Evolutionary conservation across 2,797 vertebrate species (phyloP).

Genomic region (Notoglanidium macrostoma): DNA sequence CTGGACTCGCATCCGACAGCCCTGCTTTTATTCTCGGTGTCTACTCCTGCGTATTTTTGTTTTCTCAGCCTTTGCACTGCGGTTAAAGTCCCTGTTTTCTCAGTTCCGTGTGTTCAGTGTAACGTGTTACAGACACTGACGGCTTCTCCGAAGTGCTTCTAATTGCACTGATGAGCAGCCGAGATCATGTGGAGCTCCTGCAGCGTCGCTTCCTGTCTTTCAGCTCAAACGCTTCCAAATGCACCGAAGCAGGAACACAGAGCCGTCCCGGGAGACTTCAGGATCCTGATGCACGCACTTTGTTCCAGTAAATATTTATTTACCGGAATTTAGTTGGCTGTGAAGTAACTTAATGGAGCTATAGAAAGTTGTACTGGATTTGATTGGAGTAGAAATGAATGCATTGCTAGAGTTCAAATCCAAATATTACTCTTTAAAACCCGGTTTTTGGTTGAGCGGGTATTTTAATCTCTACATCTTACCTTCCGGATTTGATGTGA

Average conservation of each 20-base stretch:
- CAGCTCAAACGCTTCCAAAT: neutral
- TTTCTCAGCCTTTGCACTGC: too few species aligned
- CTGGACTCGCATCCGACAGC: too few species aligned
- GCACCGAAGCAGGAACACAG: conserved; percentile 2
- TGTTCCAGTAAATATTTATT: neutral
- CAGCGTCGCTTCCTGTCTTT: neutral
- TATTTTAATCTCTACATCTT: neutral
- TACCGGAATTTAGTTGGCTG: neutral
- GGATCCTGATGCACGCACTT: neutral
- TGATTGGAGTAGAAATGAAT: neutral
- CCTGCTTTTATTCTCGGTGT: too few species aligned
- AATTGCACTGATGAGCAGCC: conserved; percentile 11
- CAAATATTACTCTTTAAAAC: neutral
- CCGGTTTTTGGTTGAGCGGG: neutral
- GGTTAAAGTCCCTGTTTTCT: too few species aligned
- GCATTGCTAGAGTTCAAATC: neutral
- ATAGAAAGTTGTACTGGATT: neutral
- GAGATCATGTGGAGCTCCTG: conserved; percentile 8
- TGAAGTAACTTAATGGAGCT: neutral
- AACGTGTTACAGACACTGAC: too few species aligned
- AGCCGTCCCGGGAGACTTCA: neutral
- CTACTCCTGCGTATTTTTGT: too few species aligned
- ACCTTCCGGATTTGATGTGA: neutral
- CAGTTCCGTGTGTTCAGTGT: too few species aligned
- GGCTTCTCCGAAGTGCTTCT: neutral